Base-by-base conservation (phyloP, 2,113 vertebrate genomes). In the Narcine bancroftii region DNA sequence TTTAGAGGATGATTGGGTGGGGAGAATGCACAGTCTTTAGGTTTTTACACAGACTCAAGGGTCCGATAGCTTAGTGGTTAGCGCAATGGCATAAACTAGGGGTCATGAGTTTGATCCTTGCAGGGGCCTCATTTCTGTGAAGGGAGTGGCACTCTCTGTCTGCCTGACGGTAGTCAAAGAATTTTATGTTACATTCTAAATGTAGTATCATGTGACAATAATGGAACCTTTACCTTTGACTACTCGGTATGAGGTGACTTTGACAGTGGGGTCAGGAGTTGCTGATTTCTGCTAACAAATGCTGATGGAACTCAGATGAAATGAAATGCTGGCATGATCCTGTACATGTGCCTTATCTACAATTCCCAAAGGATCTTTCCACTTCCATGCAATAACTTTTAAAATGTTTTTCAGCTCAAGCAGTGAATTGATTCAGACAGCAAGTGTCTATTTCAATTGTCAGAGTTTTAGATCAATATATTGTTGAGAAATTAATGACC, bases 401-500 rank as follows among this genome's bases (percentile, higher is more conserved):
- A 85, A 15, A 36, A 60, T 53, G n/a, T 21, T 15, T 15, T 60
- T 13, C n/a, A 17, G 53, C 81, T 85, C n/a, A 85, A 60, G 33
- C 21, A 19, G 45, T 36, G 36, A 85, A 85, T 85, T 85, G 53
- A 13, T 60, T 85, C 6, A 56, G 81, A 85, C 50, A 85, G 33
- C 53, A 85, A 60, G 50, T 85, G 13, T 85, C 33, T 60, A 15
- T 36, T 85, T 85, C 81, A 60, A 36, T 56, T 56, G 50, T 85
- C 36, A 39, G 4, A 53, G 81, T 26, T 56, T 85, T 11, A n/a
- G 53, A 36, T 85, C 81, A 85, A 7, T 56, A 60, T 36, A 85
- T 60, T 85, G n/a, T 85, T 60, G 53, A 56, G 29, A n/a, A 85
- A 85, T 85, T 85, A 85, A 85, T n/a, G 81, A 9, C 50, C 81